Base-by-base conservation (phyloP, 1,140 invertebrate genomes). In the Varroa destructor region DNA sequence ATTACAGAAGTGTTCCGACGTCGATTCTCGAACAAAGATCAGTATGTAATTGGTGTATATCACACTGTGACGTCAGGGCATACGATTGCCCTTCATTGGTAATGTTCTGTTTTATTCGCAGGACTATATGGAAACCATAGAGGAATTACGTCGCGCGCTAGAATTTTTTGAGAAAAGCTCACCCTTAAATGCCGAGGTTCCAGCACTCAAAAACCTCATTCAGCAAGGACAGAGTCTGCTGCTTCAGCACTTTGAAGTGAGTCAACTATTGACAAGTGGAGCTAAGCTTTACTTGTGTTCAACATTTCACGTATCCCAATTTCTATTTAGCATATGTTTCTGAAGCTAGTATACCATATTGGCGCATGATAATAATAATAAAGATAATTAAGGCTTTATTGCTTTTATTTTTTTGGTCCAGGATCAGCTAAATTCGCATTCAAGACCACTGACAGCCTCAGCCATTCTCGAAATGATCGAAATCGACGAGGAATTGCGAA, bases 121-220 rank as follows among this genome's bases (percentile, higher is more conserved):
- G 42, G 80, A 82, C 36, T 93, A 88, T 80, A 81, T 95, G 14
- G 82, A 88, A 76, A 87, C 90, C 1, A 85, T 97, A 81, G 88
- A 90, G 77, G 87, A 88, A 76, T 81, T 97, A 55, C 86, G 89
- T 67, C 87, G 87, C 75, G 92, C 93, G 67, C 87, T 91, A 76
- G 85, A 86, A 55, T 97, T 95, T 79, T 97, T 98, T 80, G 86
- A 91, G 77, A 89, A 89, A 77, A 89, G 93, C 78, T 94, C 94
- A 81, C 89, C 90, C 1, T 81, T 90, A 4, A 87, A 67, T 46
- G 61, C 61, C 12, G 61, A 67, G 46, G 61, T 67, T 1, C 61
- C 61, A 2, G 61, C 61, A 3, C 61, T 67, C 1, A 40, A 67
- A 67, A 12, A 67, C 2, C 14, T 67, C 37, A 67, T 67, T 12